Evolutionary conservation across 2,888 invertebrate species (phyloP), one percentile per base, ranked within the genome.

Genomic region (Tuta absoluta): DNA sequence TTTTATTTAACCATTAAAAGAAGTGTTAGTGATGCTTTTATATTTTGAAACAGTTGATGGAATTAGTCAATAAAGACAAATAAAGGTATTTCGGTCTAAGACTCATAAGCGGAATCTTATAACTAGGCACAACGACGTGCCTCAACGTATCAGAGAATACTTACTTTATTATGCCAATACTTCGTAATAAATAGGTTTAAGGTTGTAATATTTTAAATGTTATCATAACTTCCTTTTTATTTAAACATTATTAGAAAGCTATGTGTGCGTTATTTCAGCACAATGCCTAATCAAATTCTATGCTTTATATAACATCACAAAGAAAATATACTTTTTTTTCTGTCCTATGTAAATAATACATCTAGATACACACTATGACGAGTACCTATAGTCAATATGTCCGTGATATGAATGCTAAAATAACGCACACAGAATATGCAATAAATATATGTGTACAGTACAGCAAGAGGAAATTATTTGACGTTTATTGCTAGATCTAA

Each of bases 161-260:
- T 78, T 75, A 75, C 78, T 75, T 76, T 78, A 75, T 76, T 79
- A 83, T 81, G 81, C 78, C 80, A 79, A 82, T 84, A 79, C 75
- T 75, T 69, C 37, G 53, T 65, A 64, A 71, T 74, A 49, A 28
- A 62, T 69, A 67, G 63, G 41, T 41, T 28, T 65, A 66, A 67
- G 62, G 65, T 60, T 65, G 63, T 65, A 63, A 64, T 66, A 63
- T 66, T 64, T 33, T 66, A 64, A 65, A 62, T 63, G 69, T 68
- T 67, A 69, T 67, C 64, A 53, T 64, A 57, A 66, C 63, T 62
- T 67, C 66, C 65, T 64, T 64, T 51, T 68, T 70, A 66, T 67
- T 68, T 69, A 65, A 63, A 63, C 10, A 33, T 33, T 33, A 61
- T 53, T 67, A 67, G 63, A 61, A 61, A 63, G 60, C 56, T 61